phyloP scores from a whole-genome alignment of 2,888 invertebrate species.

The Cyclophora punctaria region DNA sequence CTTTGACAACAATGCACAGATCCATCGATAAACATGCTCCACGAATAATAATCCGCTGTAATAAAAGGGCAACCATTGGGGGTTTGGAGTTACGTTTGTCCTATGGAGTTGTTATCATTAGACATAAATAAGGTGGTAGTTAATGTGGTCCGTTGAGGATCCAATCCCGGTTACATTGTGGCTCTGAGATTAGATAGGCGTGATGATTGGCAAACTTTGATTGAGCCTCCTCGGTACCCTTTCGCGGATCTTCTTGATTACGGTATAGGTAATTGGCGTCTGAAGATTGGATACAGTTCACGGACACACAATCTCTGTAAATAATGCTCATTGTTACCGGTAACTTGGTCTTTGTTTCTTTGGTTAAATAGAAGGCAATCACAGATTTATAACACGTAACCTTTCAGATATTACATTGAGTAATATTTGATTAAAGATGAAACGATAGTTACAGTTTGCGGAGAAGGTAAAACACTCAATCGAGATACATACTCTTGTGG shows the following conservation, averaged over 20 bases:
- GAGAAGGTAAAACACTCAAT: no score
- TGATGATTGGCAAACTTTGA: conserved; percentile 71
- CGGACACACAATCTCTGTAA: conserved; percentile 31
- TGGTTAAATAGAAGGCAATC: no score
- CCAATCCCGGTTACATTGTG: conserved; percentile 62
- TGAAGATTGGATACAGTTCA: conserved; percentile 40
- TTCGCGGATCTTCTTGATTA: conserved; percentile 59
- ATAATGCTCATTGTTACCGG: conserved; percentile 21
- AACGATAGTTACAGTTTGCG: no score
- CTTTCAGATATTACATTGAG: no score
- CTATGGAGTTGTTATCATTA: conserved; percentile 47
- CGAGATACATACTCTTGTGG: no score
- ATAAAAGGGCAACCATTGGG: conserved; percentile 25
- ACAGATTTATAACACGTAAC: no score
- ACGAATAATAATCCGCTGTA: conserved; percentile 27
- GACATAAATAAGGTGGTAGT: conserved; percentile 52
- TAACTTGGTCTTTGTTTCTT: no score
- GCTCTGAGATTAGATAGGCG: conserved; percentile 64
- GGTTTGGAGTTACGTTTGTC: conserved; percentile 4
- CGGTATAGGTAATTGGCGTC: conserved; percentile 52
- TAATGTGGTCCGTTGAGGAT: conserved; percentile 53
- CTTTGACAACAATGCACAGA: conserved; percentile 19
- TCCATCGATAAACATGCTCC: conserved; percentile 21
- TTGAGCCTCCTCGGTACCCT: conserved; percentile 62
- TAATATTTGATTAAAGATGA: no score